Percentiles rank a stretch among this genome's conserved stretches.
Conservation (phyloP, 64 coral and sea anemone species). For the Montipora efflorescens region DNA sequence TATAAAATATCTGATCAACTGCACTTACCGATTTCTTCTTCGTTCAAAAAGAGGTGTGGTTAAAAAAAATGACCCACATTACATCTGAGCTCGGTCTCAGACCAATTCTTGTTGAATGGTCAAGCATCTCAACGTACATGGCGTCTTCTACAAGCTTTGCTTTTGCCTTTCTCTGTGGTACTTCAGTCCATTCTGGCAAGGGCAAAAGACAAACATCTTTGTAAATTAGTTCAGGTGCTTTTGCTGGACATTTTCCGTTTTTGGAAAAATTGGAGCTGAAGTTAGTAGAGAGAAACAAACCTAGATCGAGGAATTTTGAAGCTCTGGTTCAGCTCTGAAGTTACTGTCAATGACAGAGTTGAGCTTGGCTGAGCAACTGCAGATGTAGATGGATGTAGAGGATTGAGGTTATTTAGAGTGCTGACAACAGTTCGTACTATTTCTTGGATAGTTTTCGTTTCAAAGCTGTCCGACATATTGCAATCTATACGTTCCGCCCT, state of each 20-base stretch:
- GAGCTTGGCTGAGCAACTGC: not conserved
- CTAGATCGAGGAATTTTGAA: conserved; percentile 2
- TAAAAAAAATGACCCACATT: not conserved
- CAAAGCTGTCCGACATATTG: not conserved
- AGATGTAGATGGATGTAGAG: not conserved
- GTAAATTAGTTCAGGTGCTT: not conserved
- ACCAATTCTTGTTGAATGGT: not conserved
- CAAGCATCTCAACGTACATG: not conserved
- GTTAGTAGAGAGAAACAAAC: not conserved
- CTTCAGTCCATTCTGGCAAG: conserved; percentile 1
- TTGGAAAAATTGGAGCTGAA: not conserved
- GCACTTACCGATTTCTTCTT: conserved; percentile 3
- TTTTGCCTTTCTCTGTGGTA: conserved; percentile 17
- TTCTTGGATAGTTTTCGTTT: conserved; percentile 9
- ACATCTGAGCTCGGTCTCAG: not conserved
- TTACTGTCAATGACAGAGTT: not conserved
- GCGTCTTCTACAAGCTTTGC: not conserved
- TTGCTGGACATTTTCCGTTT: conserved; percentile 2
- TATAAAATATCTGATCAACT: too few species aligned
- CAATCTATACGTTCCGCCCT: too few species aligned
- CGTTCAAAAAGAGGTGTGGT: not conserved
- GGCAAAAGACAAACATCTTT: conserved; percentile 21
- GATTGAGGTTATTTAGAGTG: not conserved
- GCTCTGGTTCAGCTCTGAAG: not conserved
- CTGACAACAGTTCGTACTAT: not conserved